Conservation (phyloP, 1,140 invertebrate species). For the Dendrolimus punctatus region DNA sequence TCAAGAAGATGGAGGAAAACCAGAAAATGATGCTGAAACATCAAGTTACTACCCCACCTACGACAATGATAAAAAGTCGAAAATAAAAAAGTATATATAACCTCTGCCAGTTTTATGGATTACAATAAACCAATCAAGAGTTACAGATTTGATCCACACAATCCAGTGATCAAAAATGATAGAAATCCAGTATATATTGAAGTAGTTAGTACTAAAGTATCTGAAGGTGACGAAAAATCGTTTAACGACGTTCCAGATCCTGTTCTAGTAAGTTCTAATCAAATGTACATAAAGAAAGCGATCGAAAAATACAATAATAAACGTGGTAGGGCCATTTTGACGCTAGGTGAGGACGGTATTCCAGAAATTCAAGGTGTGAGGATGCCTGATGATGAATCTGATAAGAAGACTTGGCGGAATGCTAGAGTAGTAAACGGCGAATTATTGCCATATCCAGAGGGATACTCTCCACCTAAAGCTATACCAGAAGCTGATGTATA, state of each 20-base stretch:
- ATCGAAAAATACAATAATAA: slow-evolving; percentile 63
- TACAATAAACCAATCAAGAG: slow-evolving; percentile 55
- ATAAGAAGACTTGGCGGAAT: slow-evolving; percentile 88
- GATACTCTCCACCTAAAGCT: slow-evolving; percentile 76
- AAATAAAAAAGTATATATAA: slow-evolving; percentile 67
- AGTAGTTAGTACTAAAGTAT: slow-evolving; percentile 68
- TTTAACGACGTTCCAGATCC: slow-evolving; percentile 74
- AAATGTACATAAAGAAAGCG: slow-evolving; percentile 73
- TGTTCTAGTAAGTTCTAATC: slow-evolving; percentile 76
- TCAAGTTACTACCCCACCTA: slow-evolving; percentile 60
- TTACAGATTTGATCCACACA: slow-evolving; percentile 56
- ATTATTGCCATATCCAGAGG: slow-evolving; percentile 79
- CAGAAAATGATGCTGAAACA: slow-evolving; percentile 49
- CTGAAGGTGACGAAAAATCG: slow-evolving; percentile 50
- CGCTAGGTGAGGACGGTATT: slow-evolving; percentile 79
- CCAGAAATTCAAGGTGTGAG: slow-evolving; percentile 86
- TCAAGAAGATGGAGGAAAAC: slow-evolving; percentile 51
- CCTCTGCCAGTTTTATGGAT: slow-evolving; percentile 60
- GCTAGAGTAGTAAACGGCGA: slow-evolving; percentile 88
- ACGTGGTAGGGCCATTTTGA: slow-evolving; percentile 70
- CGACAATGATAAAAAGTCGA: slow-evolving; percentile 58
- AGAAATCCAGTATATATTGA: slow-evolving; percentile 69
- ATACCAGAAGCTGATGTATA: slow-evolving; percentile 72
- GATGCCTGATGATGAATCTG: slow-evolving; percentile 86
- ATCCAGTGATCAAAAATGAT: slow-evolving; percentile 69